Base-by-base conservation (phyloP, 2,797 vertebrate species). In the Anisognathus igniventris region DNA sequence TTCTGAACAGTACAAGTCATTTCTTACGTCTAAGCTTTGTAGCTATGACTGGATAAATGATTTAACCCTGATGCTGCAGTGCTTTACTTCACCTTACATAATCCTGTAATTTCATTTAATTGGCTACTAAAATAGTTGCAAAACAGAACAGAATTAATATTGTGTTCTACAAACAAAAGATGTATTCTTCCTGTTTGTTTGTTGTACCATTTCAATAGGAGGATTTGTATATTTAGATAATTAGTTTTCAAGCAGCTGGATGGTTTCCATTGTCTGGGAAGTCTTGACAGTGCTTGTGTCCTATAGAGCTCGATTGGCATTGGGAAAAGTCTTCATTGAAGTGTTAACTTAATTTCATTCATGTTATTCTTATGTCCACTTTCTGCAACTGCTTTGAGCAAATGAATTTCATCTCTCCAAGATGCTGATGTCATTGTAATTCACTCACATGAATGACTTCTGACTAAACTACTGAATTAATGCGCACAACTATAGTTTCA, bases 281-380 rank as follows among this genome's bases (percentile, higher is more conserved):
- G 22, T 54, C 33, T 73, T 22, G 56, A 14, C 27, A 42, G 45
- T 54, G n/a, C 61, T 44, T 73, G 27, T 62, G 24, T 85, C 20
- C n/a, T 68, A 3, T 3, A 68, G 37, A 86, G 27, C 24, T 75
- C 0, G 0, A 9, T 0, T 70, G 35, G 16, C 51, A 25, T 7
- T 83, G 44, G 28, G 16, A 95, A 70, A 88, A 72, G 28, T 66
- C 35, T 70, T 92, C 44, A 37, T 8, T 78, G 28, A 78, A 57
- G 3, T 44, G 22, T 85, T 84, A 62, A 42, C 23, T 77, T 77
- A 3, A 20, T 88, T 92, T 75, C 21, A 73, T 76, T 76, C 19
- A 5, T 24, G 16, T 79, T 51, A 44, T 27, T 72, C 3, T 0
- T 48, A 24, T 31, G 47, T 78, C 48, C 27, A 21, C 56, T 79